Conservation (phyloP, 2,797 vertebrate species). For the Falco novaeseelandiae region DNA sequence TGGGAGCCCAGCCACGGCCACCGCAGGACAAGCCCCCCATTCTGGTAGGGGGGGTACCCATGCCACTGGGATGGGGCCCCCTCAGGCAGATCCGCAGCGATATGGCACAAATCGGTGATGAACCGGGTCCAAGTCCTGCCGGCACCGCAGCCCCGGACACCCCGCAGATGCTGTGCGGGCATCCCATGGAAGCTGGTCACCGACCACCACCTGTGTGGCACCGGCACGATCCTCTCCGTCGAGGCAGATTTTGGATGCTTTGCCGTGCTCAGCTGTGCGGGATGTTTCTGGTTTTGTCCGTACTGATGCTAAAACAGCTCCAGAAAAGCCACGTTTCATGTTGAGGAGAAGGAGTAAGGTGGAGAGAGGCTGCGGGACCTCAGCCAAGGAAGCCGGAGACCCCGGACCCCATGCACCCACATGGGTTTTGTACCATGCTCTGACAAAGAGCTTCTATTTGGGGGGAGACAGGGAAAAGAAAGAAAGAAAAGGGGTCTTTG, state of each 20-base stretch:
- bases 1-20: neutral
- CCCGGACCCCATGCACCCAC: neutral
- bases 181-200: neutral
- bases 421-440: neutral
- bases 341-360: neutral
- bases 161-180: fast-evolving
- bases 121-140: neutral
- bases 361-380: neutral
- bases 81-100: neutral
- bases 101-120: fast-evolving
- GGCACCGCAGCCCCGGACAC: neutral
- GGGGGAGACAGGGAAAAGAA: too few species aligned
- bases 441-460: neutral
- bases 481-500: neutral
- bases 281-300: neutral
- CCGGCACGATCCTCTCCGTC: fast-evolving
- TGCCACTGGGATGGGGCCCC: fast-evolving
- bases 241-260: neutral
- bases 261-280: neutral
- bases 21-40: neutral
- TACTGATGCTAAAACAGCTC: fast-evolving
- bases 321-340: fast-evolving
- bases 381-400: neutral
- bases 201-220: fast-evolving
- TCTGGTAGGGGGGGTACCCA: neutral